Evolutionary conservation across 2,113 vertebrate genomes (phyloP).

Genomic region (Colistium nudipinnis): DNA sequence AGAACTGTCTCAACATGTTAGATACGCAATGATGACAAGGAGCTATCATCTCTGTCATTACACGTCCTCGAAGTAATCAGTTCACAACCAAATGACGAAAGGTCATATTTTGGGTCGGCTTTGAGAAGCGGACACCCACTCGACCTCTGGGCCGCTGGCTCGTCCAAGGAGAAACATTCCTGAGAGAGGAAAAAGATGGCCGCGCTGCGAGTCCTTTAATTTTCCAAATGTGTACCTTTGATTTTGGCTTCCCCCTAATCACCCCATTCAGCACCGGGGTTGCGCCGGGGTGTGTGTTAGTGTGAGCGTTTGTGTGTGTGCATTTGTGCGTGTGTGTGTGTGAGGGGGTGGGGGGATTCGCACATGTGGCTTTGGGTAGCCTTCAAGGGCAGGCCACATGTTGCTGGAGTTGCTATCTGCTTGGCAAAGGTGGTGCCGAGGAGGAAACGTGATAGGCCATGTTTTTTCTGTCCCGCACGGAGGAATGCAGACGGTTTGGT

Average conservation of each 20-base stretch:
- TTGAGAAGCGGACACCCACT: constrained; percentile 47
- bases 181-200: constrained; percentile 49
- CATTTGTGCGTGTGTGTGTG: constrained; percentile 20
- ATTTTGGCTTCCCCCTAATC: constrained; percentile 67
- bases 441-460: constrained; percentile 58
- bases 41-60: no score
- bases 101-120: background rate
- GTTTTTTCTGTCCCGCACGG: constrained; percentile 30
- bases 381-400: constrained; percentile 71
- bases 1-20: no score
- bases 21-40: no score
- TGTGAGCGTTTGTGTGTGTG: constrained; percentile 14
- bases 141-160: constrained; percentile 52
- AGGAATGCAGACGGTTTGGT: constrained; percentile 56
- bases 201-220: constrained; percentile 70
- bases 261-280: constrained; percentile 43
- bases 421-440: constrained; percentile 50
- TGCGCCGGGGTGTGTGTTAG: constrained; percentile 21
- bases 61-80: background rate
- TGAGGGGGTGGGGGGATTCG: constrained; percentile 47
- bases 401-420: constrained; percentile 64
- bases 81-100: background rate
- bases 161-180: constrained; percentile 74
- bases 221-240: constrained; percentile 70
- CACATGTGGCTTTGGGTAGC: constrained; percentile 68